phyloP scores from a whole-genome alignment of 2,113 vertebrate genomes.

The Prunella fulvescens region DNA sequence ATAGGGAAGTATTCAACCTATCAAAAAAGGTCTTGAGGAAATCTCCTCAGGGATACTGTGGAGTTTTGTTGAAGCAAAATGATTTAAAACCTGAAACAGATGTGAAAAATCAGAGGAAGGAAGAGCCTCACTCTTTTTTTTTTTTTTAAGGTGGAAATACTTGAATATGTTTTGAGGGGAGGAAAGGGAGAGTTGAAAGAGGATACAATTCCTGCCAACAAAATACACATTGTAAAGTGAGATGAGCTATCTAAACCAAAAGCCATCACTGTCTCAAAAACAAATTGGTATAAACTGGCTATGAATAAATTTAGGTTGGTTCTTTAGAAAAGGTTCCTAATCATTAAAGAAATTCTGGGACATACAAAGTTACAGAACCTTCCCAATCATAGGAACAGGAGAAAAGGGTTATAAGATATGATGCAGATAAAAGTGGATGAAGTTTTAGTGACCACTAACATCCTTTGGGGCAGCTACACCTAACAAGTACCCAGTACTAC shows the following conservation, averaged over 20 bases:
- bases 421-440: background rate
- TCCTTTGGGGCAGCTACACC: background rate
- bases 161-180: background rate
- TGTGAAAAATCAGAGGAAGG: background rate
- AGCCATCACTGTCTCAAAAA: background rate
- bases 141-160: background rate
- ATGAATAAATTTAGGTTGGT: background rate
- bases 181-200: background rate
- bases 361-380: background rate
- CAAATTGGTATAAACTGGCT: background rate
- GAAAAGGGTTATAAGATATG: background rate
- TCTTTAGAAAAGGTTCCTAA: background rate
- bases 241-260: background rate
- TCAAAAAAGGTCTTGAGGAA: background rate
- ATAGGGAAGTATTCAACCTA: background rate
- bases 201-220: background rate
- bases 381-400: background rate
- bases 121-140: background rate
- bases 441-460: background rate
- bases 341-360: background rate
- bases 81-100: conserved; percentile 8
- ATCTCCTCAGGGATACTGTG: background rate
- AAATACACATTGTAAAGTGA: background rate
- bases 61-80: conserved; percentile 6
- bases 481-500: background rate